Evolutionary conservation across 2,888 invertebrate species (phyloP).

Genomic region (Polyommatus iphigenia): DNA sequence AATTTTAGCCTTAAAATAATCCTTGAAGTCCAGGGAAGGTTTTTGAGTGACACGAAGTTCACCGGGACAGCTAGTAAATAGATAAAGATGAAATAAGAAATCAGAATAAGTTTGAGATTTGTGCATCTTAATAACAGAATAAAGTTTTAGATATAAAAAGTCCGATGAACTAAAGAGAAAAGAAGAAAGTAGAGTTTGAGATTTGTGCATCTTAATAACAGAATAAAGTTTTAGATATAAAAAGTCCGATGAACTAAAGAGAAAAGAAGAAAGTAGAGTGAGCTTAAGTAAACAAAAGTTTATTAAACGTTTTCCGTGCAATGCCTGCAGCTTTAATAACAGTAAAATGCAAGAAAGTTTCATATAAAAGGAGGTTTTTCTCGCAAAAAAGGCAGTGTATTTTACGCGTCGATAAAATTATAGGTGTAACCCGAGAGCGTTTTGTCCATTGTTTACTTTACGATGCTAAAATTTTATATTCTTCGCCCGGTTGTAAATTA

Average conservation of each 20-base stretch:
- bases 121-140: neutral
- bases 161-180: neutral
- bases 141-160: neutral
- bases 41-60: too few species aligned
- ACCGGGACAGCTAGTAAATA: too few species aligned
- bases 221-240: neutral
- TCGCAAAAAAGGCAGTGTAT: conserved; percentile 28
- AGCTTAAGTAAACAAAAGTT: neutral
- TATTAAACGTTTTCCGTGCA: neutral
- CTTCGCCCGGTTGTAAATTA: conserved; percentile 67
- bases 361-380: conserved; percentile 7
- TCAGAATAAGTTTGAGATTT: too few species aligned
- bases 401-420: conserved; percentile 36
- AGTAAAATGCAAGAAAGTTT: neutral
- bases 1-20: too few species aligned
- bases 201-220: neutral
- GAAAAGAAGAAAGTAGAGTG: neutral
- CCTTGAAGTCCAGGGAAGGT: too few species aligned
- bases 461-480: conserved; percentile 70
- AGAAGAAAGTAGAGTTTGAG: neutral
- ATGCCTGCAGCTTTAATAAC: neutral
- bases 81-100: neutral
- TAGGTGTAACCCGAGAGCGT: conserved; percentile 35
- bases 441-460: conserved; percentile 78
- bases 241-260: neutral